Evolutionary conservation across 2,797 vertebrate species (phyloP).

Genomic region (Enteromius paludinosus): DNA sequence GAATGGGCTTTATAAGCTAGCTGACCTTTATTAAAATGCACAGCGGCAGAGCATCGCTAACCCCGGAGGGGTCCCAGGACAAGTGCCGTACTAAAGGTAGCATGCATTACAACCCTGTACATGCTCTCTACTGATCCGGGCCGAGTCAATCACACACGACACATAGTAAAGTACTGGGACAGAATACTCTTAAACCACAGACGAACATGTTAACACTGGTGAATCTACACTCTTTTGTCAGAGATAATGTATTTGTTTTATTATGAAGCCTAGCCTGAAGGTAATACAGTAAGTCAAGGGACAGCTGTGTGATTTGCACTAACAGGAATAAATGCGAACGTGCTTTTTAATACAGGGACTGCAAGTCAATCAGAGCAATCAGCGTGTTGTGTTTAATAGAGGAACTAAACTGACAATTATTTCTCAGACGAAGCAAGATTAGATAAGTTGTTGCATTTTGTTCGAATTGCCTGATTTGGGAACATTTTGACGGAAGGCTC

Average conservation of each 20-base stretch:
- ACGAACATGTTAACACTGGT: not conserved
- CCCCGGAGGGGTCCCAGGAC: constrained; percentile 64
- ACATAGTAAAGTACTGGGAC: constrained; percentile 14
- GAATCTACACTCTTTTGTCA: not conserved
- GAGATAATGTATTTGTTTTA: constrained; percentile 4
- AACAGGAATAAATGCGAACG: not conserved
- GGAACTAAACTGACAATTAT: constrained; percentile 51
- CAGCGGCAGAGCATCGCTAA: constrained; percentile 67
- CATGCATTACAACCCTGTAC: constrained; percentile 63
- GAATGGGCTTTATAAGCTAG: constrained; percentile 76
- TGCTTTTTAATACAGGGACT: not conserved
- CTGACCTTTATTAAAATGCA: constrained; percentile 81
- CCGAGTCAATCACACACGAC: constrained; percentile 20
- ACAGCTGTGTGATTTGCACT: constrained; percentile 13
- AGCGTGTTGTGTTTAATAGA: constrained; percentile 5
- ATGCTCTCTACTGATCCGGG: constrained; percentile 48
- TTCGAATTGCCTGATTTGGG: constrained; percentile 34
- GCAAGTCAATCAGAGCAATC: constrained; percentile 25
- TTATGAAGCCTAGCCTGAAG: constrained; percentile 9
- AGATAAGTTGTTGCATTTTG: constrained; percentile 61
- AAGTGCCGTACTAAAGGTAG: constrained; percentile 60
- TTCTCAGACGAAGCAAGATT: constrained; percentile 59
- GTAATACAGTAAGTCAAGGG: constrained; percentile 7
- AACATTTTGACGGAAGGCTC: constrained; percentile 51
- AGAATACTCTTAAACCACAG: constrained; percentile 5